A percentile compares a stretch with the other conserved stretches of the same genome.
Conservation (phyloP, 2,888 invertebrate genomes). For the Drosophila mimetica region DNA sequence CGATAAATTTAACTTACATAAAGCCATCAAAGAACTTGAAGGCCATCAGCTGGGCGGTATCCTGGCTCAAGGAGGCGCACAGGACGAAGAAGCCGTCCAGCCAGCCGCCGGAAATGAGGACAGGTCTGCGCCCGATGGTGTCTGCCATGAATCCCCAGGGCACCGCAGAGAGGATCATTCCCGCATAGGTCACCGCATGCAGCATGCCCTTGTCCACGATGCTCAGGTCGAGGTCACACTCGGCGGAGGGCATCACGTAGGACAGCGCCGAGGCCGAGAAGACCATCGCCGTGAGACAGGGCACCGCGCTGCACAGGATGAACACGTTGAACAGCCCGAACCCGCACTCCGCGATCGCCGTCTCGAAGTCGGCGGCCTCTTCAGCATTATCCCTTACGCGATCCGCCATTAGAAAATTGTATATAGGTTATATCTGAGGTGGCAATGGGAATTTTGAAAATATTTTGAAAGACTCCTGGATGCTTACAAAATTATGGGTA, state of each 20-base stretch:
- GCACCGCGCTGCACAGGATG: conserved; percentile 87
- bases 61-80: conserved; percentile 87
- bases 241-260: conserved; percentile 89
- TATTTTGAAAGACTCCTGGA: conserved; percentile 15
- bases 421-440: not conserved
- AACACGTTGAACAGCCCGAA: conserved; percentile 89
- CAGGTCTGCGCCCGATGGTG: conserved; percentile 88
- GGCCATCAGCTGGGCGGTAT: conserved; percentile 87
- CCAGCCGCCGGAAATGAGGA: conserved; percentile 88
- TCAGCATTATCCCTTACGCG: not conserved
- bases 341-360: conserved; percentile 88
- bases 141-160: conserved; percentile 92
- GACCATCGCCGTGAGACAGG: conserved; percentile 88
- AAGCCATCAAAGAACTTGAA: conserved; percentile 90
- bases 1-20: conserved; percentile 87
- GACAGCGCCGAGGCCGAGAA: conserved; percentile 89
- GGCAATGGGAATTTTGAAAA: conserved; percentile 49
- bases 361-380: conserved; percentile 87
- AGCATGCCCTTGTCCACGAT: conserved; percentile 89
- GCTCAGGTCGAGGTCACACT: conserved; percentile 89
- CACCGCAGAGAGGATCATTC: conserved; percentile 90
- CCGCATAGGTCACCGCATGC: conserved; percentile 90
- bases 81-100: conserved; percentile 87
- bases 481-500: too few species aligned
- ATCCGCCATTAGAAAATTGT: conserved; percentile 34